phyloP scores from a whole-genome alignment of 23 tunicate genomes.

The Diplosoma virens region DNA sequence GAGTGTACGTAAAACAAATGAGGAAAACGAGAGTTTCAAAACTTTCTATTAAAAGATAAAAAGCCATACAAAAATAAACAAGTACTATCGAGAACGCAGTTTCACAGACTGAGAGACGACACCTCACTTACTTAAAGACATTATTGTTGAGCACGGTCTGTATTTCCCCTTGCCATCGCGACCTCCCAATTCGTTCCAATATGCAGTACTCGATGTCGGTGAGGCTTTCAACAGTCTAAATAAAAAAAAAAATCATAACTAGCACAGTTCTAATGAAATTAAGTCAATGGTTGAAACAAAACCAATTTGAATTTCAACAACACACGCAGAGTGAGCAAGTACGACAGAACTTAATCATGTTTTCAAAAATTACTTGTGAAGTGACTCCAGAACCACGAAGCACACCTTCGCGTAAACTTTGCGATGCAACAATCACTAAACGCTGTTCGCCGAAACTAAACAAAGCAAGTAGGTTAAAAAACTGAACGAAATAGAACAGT shows the following conservation, averaged over 20 bases:
- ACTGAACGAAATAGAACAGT: no score
- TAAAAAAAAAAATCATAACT: neutral
- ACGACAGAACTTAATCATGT: neutral
- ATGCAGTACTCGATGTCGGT: constrained; percentile 58
- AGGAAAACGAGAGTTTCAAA: no score
- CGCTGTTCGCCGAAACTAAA: constrained; percentile 45
- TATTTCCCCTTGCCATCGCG: constrained; percentile 82
- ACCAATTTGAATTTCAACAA: neutral
- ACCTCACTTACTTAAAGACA: constrained; percentile 41
- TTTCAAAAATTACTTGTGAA: constrained; percentile 28
- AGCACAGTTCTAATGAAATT: neutral
- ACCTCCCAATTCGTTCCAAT: constrained; percentile 70
- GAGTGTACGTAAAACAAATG: no score
- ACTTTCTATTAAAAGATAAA: no score
- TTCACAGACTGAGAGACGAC: constrained; percentile 20
- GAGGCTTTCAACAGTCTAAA: constrained; percentile 22
- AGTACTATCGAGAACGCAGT: constrained; percentile 38
- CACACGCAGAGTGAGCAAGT: neutral
- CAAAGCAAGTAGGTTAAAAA: no score
- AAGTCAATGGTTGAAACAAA: neutral
- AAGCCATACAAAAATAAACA: no score
- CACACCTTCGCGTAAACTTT: constrained; percentile 35
- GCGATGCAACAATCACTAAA: constrained; percentile 77
- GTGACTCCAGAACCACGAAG: constrained; percentile 31
- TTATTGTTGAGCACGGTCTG: constrained; percentile 55